Percentiles rank a stretch among this genome's conserved stretches.
Conservation (phyloP, 1,140 invertebrate genomes). For the Drosophila mojavensis region DNA sequence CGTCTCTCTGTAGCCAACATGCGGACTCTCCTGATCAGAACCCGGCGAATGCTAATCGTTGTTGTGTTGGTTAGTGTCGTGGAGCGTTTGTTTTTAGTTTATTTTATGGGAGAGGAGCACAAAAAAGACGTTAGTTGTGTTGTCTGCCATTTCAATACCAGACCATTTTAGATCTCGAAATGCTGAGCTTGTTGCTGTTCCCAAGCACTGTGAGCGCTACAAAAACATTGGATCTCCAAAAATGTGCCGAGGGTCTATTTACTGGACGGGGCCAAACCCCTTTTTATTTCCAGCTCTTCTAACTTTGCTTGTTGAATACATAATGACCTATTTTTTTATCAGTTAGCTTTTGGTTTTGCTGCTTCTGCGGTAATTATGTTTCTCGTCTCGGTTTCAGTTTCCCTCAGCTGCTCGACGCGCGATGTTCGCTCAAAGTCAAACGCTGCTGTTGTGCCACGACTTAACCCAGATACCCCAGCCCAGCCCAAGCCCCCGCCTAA, state of each 20-base stretch:
- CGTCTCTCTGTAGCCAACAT: constrained; percentile 71
- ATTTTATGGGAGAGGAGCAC: constrained; percentile 24
- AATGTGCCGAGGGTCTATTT: neutral
- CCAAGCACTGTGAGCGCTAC: neutral
- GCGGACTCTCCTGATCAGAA: constrained; percentile 79
- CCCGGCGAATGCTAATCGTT: constrained; percentile 76
- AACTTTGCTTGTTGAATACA: constrained; percentile 34
- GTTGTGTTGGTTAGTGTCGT: constrained; percentile 41
- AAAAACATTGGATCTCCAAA: neutral
- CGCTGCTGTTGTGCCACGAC: constrained; percentile 46
- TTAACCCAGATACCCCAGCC: constrained; percentile 61
- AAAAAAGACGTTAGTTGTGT: constrained; percentile 47
- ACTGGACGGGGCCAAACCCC: constrained; percentile 18
- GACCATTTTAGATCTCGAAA: constrained; percentile 10
- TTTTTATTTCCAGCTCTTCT: constrained; percentile 11
- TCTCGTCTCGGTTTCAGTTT: constrained; percentile 28
- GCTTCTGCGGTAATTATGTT: constrained; percentile 57
- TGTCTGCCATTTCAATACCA: constrained; percentile 5
- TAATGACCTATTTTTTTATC: constrained; percentile 63
- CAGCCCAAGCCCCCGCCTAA: constrained; percentile 33
- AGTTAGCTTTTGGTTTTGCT: constrained; percentile 41
- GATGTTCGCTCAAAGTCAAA: constrained; percentile 60
- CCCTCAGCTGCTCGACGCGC: neutral
- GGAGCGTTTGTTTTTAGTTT: constrained; percentile 43
- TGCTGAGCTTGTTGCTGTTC: constrained; percentile 10